phyloP scores from a whole-genome alignment of 2,797 vertebrate species.

The Heterohyrax brucei region DNA sequence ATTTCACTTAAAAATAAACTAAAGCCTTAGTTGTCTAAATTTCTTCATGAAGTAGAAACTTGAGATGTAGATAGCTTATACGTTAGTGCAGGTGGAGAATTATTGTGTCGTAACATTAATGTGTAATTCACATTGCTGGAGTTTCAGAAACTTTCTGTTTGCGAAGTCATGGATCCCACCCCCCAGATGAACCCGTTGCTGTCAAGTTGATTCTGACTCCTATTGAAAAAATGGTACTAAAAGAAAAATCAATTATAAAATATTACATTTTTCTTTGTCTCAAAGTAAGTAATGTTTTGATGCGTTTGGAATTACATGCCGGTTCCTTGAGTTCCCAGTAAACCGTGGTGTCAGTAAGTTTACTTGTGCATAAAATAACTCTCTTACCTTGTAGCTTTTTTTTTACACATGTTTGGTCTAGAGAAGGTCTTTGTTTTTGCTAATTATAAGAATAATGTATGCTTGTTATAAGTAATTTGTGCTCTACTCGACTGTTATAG shows the following conservation, averaged over 20 bases:
- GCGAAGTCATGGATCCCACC: neutral
- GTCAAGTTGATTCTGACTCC: too few relatives aligned
- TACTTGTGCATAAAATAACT: neutral
- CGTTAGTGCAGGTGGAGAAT: neutral
- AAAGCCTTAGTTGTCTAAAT: neutral
- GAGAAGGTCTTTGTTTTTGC: conserved; percentile 36
- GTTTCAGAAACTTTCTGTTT: neutral
- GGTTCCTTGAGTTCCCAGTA: neutral
- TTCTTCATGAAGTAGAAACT: neutral
- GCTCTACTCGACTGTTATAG: neutral
- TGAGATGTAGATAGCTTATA: neutral
- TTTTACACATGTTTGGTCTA: neutral
- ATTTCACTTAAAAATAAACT: neutral
- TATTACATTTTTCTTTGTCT: conserved; percentile 7
- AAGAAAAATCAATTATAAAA: neutral
- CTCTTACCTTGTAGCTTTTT: neutral
- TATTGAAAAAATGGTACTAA: neutral
- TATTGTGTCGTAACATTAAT: neutral
- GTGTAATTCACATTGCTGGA: neutral
- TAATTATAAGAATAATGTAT: neutral
- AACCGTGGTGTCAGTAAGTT: neutral
- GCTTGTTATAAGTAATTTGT: neutral
- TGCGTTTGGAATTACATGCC: neutral
- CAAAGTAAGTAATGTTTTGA: conserved; percentile 11
- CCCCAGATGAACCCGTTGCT: too few relatives aligned